Evolutionary conservation across 1,140 invertebrate species (phyloP), one percentile per base, ranked within the genome.

Genomic region (Mylabris phalerata): DNA sequence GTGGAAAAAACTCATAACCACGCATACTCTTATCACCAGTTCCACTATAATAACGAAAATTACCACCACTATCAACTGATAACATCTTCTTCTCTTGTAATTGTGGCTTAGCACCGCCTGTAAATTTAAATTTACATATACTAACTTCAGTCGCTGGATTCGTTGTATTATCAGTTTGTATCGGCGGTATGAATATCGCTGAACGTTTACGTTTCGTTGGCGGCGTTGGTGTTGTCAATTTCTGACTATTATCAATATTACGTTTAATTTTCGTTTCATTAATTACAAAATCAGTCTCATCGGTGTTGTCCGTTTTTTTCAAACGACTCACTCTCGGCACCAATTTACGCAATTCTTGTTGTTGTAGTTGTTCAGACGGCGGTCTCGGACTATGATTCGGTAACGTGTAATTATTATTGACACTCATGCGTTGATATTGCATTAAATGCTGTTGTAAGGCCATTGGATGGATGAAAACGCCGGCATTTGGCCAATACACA

Each of bases 41-140:
- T 19, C 85, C 82, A 55, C 84, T 85, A 68, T 88, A 91, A 68
- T 90, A 93, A 11, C 89, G 78, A 67, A 92, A 90, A 67, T 91
- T 92, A 0, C 90, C 90, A 2, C 88, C 89, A 0, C 88, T 87
- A 70, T 92, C 89, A 2, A 93, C 88, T 0, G 89, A 92, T 0
- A 93, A 77, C 80, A 91, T 92, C 73, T 93, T 93, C 75, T 93
- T 93, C 66, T 94, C 91, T 71, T 93, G 88, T 27, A 93, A 72
- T 47, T 84, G 87, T 0, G 92, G 92, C 59, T 90, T 90, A 26
- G 89, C 88, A 0, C 92, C 91, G 3, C 90, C 91, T 0, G 90
- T 93, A 69, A 94, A 93, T 71, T 94, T 94, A 68, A 94, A 94
- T 69, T 93, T 94, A 71, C 92, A 93, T 69, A 93, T 94, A 73